A percentile compares a stretch with the other conserved stretches of the same genome.
These are phyloP conservation scores for Eira barbara DNA, from an alignment of 2,113 vertebrate species.

Conservation along the genomic window DNA sequence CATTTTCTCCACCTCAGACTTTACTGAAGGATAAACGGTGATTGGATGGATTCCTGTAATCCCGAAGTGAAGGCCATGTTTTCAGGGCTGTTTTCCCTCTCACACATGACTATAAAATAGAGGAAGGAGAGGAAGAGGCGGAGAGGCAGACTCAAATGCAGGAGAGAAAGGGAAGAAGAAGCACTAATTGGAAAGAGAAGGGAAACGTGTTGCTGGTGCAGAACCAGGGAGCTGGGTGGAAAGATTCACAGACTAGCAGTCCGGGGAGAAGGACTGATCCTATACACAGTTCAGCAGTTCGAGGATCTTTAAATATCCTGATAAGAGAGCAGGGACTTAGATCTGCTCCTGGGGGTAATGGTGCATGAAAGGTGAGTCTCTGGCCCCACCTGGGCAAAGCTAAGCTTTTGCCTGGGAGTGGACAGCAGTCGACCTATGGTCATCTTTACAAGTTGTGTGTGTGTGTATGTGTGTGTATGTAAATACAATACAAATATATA, in stretches of 20 bases:
- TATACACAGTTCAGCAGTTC: neutral
- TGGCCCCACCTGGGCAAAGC: neutral
- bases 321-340: neutral
- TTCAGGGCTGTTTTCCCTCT: neutral
- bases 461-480: too few species aligned
- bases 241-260: neutral
- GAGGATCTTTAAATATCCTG: neutral
- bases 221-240: neutral
- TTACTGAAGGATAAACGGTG: neutral
- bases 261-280: fast-evolving
- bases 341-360: neutral
- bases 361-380: neutral
- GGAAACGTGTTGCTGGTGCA: neutral
- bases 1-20: neutral
- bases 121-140: neutral
- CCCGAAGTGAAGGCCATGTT: neutral
- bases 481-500: too few species aligned
- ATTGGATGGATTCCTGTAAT: neutral
- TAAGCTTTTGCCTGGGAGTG: neutral
- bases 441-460: neutral
- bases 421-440: neutral
- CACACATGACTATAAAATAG: neutral
- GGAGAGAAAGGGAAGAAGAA: neutral
- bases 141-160: neutral
- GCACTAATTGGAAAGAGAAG: neutral